phyloP scores from a whole-genome alignment of 2,888 invertebrate genomes.

The Metellina segmentata region DNA sequence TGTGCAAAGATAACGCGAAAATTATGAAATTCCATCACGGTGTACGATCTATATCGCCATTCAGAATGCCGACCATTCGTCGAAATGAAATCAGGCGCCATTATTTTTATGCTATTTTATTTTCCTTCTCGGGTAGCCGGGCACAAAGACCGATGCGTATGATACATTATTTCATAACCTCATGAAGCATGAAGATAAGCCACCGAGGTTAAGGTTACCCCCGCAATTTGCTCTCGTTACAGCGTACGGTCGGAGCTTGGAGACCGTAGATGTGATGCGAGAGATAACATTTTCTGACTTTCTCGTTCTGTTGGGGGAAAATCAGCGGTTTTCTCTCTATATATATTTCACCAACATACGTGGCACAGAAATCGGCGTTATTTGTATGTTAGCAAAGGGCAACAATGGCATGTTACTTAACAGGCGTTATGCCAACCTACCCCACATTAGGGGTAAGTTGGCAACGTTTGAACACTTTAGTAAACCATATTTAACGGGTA shows the following conservation, averaged over 20 bases:
- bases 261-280: background rate
- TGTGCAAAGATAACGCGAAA: constrained; percentile 22
- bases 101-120: constrained; percentile 13
- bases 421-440: too few relatives aligned
- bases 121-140: background rate
- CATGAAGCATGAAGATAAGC: constrained; percentile 2
- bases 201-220: constrained; percentile 7
- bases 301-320: background rate
- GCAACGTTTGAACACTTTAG: too few relatives aligned
- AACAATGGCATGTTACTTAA: too few relatives aligned
- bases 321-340: too few relatives aligned
- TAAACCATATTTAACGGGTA: too few relatives aligned
- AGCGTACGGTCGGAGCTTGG: background rate
- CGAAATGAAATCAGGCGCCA: background rate
- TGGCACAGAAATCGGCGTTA: too few relatives aligned
- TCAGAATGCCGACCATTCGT: background rate
- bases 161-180: constrained; percentile 12
- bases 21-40: constrained; percentile 33
- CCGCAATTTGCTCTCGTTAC: constrained; percentile 17
- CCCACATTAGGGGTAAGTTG: too few relatives aligned
- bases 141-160: background rate
- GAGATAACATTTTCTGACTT: constrained; percentile 6
- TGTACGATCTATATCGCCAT: background rate
- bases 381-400: too few relatives aligned
- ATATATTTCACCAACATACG: too few relatives aligned